Base-by-base conservation (phyloP, 2,797 vertebrate species). In the Crenichthys baileyi region DNA sequence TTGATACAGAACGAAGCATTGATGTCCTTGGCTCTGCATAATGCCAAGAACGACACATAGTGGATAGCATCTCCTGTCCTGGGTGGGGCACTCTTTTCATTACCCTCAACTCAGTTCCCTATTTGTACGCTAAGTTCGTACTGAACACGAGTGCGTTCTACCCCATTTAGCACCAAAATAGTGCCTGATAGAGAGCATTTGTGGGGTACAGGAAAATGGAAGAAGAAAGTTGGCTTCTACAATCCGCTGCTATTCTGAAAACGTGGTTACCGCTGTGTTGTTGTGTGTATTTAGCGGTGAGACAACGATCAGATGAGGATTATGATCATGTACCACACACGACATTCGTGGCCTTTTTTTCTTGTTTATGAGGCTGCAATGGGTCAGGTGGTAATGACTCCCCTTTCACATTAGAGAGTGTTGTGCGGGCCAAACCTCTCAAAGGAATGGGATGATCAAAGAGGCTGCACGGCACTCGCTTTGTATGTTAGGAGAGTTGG, bases 161-260 rank as follows among this genome's bases (percentile, higher is more conserved):
- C 85, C 85, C 82, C 75, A 77, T 7, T n/a, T n/a, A n/a, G 36
- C 79, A 81, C 88, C 78, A 83, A 90, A 90, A 87, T 89, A 90
- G 88, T 83, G 86, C 83, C 87, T 86, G 88, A 90, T 88, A 92
- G 85, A 78, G 80, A 83, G 82, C 81, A n/a, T n/a, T n/a, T n/a
- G n/a, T n/a, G 92, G 91, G 90, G 77, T 74, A 91, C 85, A 87
- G 90, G 88, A 93, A 93, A 92, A 90, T 90, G 86, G 87, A 88
- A 90, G 87, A 90, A 88, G 79, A 91, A 88, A 90, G 79, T 85
- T n/a, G n/a, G 86, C 88, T 92, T 90, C 87, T 90, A 77, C 79
- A 81, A n/a, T n/a, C 86, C 92, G 92, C 92, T 92, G 92, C 91
- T 85, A 73, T 89, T 87, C 88, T 91, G 86, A 92, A 93, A 89